Evolutionary conservation across 1,140 invertebrate species (phyloP), one percentile per base, ranked within the genome.

Genomic region (Euwallacea similis): DNA sequence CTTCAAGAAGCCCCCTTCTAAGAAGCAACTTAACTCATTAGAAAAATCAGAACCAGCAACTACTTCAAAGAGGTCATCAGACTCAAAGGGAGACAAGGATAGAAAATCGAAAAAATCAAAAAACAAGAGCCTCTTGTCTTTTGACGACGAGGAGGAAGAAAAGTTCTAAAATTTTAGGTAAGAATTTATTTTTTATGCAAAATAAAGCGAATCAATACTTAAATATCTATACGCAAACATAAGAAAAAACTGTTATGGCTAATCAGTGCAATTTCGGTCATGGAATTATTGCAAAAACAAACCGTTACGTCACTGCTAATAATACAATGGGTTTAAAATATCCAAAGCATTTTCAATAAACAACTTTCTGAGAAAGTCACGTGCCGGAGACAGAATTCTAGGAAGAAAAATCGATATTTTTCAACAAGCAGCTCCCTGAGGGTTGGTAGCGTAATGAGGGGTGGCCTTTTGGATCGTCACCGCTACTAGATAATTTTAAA

Each of bases 71-170:
- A 21, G 66, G 15, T 54, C 56, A 9, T 61, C 13, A 6, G 66
- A 69, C 15, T 21, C 21, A 13, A 44, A 10, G 9, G 65, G 33
- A 58, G 53, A 71, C 56, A 59, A 54, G 77, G 41, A 71, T 11
- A 82, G 83, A 66, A 82, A 84, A 73, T 77, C 73, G 8, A 83
- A 82, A 72, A 84, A 81, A 76, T 33, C 67, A 9, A 85, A 83
- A 74, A 76, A 71, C 15, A 64, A 47, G 66, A 79, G 78, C 63
- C 68, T 84, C 2, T 71, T 87, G 15, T 87, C 86, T 2, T 87
- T 87, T 68, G 77, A 84, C 71, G 80, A 83, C 50, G 81, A 86
- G 9, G 84, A 87, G 69, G 83, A 86, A 65, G 82, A 86, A 59
- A 65, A 79, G 11, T 10, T 13, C 9, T 56, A 56, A 21, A 56